Evolutionary conservation across 2,113 vertebrate species (phyloP), one percentile per base, ranked within the genome.

Genomic region (Megalops atlanticus): DNA sequence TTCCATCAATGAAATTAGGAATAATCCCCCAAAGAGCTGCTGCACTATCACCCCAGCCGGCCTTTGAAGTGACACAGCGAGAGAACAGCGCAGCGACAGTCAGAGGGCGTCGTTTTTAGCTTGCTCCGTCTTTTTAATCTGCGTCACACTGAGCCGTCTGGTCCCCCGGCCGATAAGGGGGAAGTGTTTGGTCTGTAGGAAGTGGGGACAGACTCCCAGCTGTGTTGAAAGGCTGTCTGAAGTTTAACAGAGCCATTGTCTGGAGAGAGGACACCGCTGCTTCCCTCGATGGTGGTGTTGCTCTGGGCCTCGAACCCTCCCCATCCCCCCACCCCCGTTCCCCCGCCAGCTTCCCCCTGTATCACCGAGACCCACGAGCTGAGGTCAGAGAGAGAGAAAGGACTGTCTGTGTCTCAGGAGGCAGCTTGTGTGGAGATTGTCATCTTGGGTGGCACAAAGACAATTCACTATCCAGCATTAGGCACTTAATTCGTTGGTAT

Each of bases 141-240:
- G 7, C 14, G 43, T 45, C 43, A 14, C 43, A 6, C 43, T 64
- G 7, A 64, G 18, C 2, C n/a, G 52, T 58, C 21, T 58, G 14
- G 6, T 58, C 21, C 24, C 21, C 21, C 5, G 15, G 52, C 21
- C 5, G 15, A 24, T 21, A n/a, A 24, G 24, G 24, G 52, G 52
- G 18, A 21, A 58, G 52, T n/a, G 52, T 58, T 58, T 58, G 52
- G 18, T 58, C 52, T 58, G 52, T n/a, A 24, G 52, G 21, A 24
- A 4, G 21, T n/a, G 21, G 52, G 58, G n/a, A 64, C n/a, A 64
- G 58, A 31, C 58, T n/a, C n/a, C 58, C 58, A 1, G 58, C 58
- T 31, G 58, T 64, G 58, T 64, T 64, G 58, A 64, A 64, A 64
- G 52, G 18, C 58, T 64, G 58, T 64, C 58, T 64, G 58, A 64